Evolutionary conservation across 2,113 vertebrate genomes (phyloP).

Genomic region (Xiphias gladius): DNA sequence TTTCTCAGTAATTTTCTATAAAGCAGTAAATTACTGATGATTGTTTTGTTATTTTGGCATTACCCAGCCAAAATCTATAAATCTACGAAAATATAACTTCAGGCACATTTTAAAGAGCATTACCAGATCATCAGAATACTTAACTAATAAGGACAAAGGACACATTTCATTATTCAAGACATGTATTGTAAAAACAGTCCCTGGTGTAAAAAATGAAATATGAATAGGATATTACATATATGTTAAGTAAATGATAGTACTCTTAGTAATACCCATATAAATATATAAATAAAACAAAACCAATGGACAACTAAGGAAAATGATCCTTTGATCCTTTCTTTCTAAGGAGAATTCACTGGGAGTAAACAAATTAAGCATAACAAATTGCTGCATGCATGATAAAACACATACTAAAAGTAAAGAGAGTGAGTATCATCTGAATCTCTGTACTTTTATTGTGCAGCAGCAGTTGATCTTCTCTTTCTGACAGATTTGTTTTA

Average conservation of each 20-base stretch:
- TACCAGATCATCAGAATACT: background rate
- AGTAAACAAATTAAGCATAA: background rate
- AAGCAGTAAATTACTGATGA: background rate
- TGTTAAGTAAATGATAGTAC: background rate
- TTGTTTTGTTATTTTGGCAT: background rate
- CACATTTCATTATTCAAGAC: background rate
- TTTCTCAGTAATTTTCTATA: background rate
- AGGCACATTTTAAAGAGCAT: background rate
- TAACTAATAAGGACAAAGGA: background rate
- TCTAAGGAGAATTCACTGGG: background rate
- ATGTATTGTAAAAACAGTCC: background rate
- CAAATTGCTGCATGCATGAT: background rate
- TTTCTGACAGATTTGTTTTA: background rate
- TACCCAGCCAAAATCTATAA: background rate
- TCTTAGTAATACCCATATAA: background rate
- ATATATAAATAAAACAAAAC: conserved; percentile 1
- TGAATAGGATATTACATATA: background rate
- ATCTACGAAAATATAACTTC: background rate
- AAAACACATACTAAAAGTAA: too few relatives aligned
- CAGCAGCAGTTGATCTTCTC: background rate
- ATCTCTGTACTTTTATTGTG: background rate
- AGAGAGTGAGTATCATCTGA: too few relatives aligned
- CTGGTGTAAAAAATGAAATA: background rate
- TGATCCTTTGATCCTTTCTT: too few relatives aligned
- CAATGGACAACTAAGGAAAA: background rate